A percentile compares a stretch with the other conserved stretches of the same genome.
Evolutionary conservation across 2,113 vertebrate genomes (phyloP).

Genomic region (Takifugu flavidus): DNA sequence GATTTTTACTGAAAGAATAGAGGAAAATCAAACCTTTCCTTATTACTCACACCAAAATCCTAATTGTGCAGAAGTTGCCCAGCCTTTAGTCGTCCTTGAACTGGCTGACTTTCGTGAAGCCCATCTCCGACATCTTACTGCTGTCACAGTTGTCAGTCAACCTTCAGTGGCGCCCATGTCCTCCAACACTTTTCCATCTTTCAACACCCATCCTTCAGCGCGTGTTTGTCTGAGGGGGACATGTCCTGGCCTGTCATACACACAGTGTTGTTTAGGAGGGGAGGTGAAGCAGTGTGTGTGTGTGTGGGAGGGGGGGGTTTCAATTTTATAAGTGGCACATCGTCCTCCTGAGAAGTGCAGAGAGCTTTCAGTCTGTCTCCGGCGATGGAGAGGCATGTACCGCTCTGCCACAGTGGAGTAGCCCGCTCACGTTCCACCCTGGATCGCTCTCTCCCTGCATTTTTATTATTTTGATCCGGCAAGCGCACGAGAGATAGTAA

Average conservation of each 20-base stretch:
- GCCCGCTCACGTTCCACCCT: constrained; percentile 43
- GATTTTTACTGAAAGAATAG: no score
- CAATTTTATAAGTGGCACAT: constrained; percentile 56
- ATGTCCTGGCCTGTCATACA: constrained; percentile 60
- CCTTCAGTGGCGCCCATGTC: constrained; percentile 42
- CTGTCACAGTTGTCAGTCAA: constrained; percentile 64
- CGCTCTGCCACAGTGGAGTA: constrained; percentile 41
- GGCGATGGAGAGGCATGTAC: constrained; percentile 32
- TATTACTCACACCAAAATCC: neutral
- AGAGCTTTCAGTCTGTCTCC: constrained; percentile 47
- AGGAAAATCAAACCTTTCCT: neutral
- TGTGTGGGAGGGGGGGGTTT: constrained; percentile 14
- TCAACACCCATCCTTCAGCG: constrained; percentile 40
- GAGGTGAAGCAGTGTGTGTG: neutral
- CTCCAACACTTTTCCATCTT: constrained; percentile 49
- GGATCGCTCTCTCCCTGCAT: constrained; percentile 48
- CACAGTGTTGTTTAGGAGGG: constrained; percentile 35
- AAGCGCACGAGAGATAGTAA: constrained; percentile 72
- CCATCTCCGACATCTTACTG: constrained; percentile 52
- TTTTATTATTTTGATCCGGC: constrained; percentile 75
- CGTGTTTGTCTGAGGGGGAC: constrained; percentile 41
- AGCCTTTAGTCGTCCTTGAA: constrained; percentile 55
- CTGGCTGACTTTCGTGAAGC: constrained; percentile 36
- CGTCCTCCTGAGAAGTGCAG: constrained; percentile 47
- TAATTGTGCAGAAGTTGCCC: neutral